Base-by-base conservation (phyloP, 2,888 invertebrate genomes). In the Drosophila ustulata region DNA sequence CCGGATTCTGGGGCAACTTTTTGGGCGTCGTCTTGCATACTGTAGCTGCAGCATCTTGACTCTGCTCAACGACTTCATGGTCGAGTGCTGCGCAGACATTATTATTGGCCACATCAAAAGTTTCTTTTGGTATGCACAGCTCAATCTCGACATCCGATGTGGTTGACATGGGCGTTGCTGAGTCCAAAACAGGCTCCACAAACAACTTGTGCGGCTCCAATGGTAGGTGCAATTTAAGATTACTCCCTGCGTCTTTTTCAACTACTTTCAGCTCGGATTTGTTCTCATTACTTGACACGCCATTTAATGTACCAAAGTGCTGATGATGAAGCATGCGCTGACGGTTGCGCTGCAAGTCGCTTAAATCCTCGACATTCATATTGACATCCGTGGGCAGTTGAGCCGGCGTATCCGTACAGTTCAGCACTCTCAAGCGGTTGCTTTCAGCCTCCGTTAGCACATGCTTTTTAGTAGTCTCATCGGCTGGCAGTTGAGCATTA, bases 381-480 rank as follows among this genome's bases (percentile, higher is more conserved):
- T 91, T 92, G 1, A 71, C 11, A 41, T 82, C 88, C 0, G 78
- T 56, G 0, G 75, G 81, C 32, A 69, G 53, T 49, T 58, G 58
- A 11, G 68, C 94, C 6, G 9, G 13, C 18, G 63, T 13, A 1
- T 59, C 66, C 4, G 80, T 57, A 49, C 79, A 78, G 28, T 46
- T 62, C 0, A 80, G 49, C 1, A 79, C 71, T 13, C 66, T 69
- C 94, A 94, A 84, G 89, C 94, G 95, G 80, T 95, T 95, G 53
- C 93, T 90, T 71, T 95, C 91, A 0, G 95, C 95, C 62, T 94
- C 94, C 9, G 51, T 63, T 25, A 39, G 51, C 0, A 18, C 8
- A 3, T 28, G 4, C 1, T 18, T 57, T 18, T 45, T 34, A 8
- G 26, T 39, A n/a, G 46, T 37, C 32, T 59, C 25, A 18, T 13